These are phyloP conservation scores for Hedychridium roseum DNA, from an alignment of 2,888 invertebrate genomes.

Conservation along the genomic window DNA sequence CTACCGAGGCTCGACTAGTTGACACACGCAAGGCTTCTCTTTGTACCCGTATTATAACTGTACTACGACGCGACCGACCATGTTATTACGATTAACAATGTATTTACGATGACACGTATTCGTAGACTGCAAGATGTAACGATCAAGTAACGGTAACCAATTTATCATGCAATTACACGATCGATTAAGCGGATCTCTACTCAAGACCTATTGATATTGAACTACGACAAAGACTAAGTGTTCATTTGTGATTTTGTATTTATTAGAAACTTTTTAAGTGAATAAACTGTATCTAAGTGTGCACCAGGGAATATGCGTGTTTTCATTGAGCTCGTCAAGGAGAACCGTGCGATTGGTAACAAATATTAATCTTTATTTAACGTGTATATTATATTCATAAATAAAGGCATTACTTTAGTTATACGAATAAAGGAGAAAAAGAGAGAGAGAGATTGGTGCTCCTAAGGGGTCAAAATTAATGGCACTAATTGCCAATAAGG, in stretches of 20 bases:
- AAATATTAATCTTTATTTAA: conserved; percentile 60
- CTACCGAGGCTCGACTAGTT: conserved; percentile 45
- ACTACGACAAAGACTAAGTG: conserved; percentile 62
- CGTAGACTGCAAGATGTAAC: conserved; percentile 60
- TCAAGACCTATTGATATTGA: conserved; percentile 52
- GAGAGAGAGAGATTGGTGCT: conserved; percentile 50
- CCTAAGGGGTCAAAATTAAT: conserved; percentile 53
- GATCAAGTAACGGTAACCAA: conserved; percentile 54
- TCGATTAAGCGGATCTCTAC: conserved; percentile 43
- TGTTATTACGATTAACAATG: conserved; percentile 56
- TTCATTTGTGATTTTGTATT: conserved; percentile 64
- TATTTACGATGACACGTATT: conserved; percentile 44
- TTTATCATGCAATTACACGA: conserved; percentile 51
- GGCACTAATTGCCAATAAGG: conserved; percentile 58
- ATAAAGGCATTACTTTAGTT: conserved; percentile 57
- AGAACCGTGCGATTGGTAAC: conserved; percentile 50
- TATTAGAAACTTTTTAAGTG: conserved; percentile 62
- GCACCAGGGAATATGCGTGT: conserved; percentile 40
- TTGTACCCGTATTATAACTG: conserved; percentile 54
- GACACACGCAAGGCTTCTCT: conserved; percentile 53
- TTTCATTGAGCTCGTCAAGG: too few species aligned
- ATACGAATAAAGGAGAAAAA: conserved; percentile 50
- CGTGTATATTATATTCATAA: conserved; percentile 61
- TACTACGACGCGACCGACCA: conserved; percentile 53
- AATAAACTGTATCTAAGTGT: conserved; percentile 63